Conservation (phyloP, 1,140 invertebrate species). For the Drosophila pandora region DNA sequence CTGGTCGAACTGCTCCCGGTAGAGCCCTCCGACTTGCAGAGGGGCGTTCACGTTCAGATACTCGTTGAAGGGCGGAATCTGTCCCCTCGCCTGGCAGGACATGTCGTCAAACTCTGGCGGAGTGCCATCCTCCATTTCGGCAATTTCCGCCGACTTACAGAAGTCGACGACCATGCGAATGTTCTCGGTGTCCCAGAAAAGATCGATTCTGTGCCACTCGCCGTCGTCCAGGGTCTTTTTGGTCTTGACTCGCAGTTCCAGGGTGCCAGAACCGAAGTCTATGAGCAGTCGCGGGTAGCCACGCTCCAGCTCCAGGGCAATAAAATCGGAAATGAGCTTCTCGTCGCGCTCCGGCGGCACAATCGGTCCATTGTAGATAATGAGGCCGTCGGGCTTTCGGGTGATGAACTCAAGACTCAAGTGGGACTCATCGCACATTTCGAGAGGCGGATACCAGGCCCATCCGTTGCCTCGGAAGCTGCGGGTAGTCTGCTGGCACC, state of each 20-base stretch:
- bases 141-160: conserved; percentile 93
- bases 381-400: conserved; percentile 93
- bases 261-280: conserved; percentile 97
- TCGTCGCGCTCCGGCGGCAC: conserved; percentile 95
- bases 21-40: conserved; percentile 95
- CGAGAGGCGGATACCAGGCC: conserved; percentile 97
- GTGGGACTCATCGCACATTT: conserved; percentile 98
- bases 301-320: conserved; percentile 95
- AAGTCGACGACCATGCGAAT: conserved; percentile 96
- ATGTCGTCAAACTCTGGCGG: conserved; percentile 93
- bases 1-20: conserved; percentile 93
- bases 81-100: conserved; percentile 93
- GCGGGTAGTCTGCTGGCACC: conserved; percentile 97
- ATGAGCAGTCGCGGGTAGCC: conserved; percentile 95
- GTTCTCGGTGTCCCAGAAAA: conserved; percentile 97
- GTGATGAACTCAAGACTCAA: conserved; percentile 98
- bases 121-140: conserved; percentile 94
- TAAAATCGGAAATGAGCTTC: conserved; percentile 95
- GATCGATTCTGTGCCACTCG: conserved; percentile 97
- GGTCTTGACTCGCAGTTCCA: conserved; percentile 94
- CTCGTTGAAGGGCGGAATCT: conserved; percentile 97
- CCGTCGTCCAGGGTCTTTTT: conserved; percentile 95
- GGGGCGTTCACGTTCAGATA: conserved; percentile 98
- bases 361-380: conserved; percentile 98
- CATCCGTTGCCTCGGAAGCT: conserved; percentile 96